Evolutionary conservation across 2,797 vertebrate genomes (phyloP).

Genomic region (Peromyscus aztecus): DNA sequence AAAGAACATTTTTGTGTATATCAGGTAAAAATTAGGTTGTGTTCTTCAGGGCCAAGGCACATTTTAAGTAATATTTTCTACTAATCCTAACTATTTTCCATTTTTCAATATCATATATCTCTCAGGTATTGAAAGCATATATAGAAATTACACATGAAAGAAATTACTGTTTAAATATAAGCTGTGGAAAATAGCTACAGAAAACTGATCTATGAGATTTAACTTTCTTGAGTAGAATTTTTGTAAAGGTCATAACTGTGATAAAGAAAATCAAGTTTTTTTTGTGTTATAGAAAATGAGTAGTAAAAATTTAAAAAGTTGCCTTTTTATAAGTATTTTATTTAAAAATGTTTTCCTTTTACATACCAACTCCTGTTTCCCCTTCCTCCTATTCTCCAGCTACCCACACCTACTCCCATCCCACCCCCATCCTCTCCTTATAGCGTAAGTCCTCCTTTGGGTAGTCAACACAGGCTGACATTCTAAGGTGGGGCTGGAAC

Average conservation of each 20-base stretch:
- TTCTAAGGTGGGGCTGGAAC: no score
- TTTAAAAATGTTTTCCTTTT: no score
- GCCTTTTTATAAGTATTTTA: no score
- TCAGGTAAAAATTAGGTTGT: conserved; percentile 14
- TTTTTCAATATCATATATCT: not conserved
- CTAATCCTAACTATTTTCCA: not conserved
- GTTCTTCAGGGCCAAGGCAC: not conserved
- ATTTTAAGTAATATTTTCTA: not conserved
- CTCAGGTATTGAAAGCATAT: not conserved
- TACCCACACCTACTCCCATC: no score
- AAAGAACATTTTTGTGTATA: not conserved
- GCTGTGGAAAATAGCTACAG: not conserved
- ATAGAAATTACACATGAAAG: not conserved
- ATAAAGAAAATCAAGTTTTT: not conserved
- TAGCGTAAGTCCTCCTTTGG: no score
- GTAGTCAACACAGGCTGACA: no score
- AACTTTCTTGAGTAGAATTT: not conserved
- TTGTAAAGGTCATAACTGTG: not conserved
- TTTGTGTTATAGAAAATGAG: not conserved
- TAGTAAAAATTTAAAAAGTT: not conserved
- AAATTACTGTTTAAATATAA: not conserved
- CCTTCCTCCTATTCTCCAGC: no score
- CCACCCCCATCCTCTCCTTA: no score
- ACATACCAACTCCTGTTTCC: no score
- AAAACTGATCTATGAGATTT: not conserved